phyloP scores from a whole-genome alignment of 1,140 invertebrate species.

The Caenorhabditis brenneri region DNA sequence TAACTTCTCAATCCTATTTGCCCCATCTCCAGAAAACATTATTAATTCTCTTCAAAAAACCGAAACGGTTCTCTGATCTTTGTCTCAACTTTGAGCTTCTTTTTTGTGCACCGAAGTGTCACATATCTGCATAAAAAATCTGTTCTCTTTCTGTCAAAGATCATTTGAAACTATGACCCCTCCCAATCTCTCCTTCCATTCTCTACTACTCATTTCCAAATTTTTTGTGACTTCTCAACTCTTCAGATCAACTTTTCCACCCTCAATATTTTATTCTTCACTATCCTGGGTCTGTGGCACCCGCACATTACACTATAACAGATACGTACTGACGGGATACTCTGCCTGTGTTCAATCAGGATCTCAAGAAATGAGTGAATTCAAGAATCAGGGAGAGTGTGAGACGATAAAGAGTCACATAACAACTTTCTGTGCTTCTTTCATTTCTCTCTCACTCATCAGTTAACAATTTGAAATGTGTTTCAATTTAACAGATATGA shows the following conservation, averaged over 20 bases:
- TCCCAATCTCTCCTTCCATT: not conserved
- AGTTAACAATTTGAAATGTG: not conserved
- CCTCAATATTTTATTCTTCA: conserved; percentile 16
- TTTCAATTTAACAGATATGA: not conserved
- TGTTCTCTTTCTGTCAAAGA: not conserved
- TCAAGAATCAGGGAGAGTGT: not conserved
- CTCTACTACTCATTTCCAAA: not conserved
- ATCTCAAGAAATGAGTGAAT: not conserved
- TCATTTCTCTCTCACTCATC: not conserved
- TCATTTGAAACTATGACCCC: not conserved
- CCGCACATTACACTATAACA: conserved; percentile 16
- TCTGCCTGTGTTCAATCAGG: conserved; percentile 11
- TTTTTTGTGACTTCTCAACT: not conserved
- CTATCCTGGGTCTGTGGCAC: not conserved
- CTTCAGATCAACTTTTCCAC: conserved; percentile 18
- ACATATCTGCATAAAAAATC: conserved; percentile 7
- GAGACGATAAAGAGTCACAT: not conserved
- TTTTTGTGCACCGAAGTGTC: not conserved
- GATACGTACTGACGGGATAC: not conserved
- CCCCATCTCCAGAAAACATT: not conserved
- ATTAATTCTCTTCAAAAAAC: not conserved
- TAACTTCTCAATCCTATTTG: too few species aligned
- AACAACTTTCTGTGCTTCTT: not conserved
- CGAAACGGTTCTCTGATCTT: not conserved
- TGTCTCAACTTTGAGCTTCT: not conserved